Conservation (phyloP, 2,797 vertebrate genomes). For the Rousettus madagascariensis region DNA sequence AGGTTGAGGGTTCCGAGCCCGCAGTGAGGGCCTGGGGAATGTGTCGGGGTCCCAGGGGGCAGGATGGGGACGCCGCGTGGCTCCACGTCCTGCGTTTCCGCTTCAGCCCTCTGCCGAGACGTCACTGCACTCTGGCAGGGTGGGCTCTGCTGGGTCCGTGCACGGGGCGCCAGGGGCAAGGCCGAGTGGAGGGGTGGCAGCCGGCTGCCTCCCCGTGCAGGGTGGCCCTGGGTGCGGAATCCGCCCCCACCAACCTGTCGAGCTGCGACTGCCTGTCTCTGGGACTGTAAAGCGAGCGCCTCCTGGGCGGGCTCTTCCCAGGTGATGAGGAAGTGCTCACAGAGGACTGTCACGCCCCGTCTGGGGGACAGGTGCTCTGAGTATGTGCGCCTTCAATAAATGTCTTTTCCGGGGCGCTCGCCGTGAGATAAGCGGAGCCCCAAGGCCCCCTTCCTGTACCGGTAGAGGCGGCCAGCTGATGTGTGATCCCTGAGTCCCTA, state of each 20-base stretch:
- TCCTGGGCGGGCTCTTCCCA: not conserved
- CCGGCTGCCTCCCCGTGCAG: rapidly evolving
- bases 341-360: not conserved
- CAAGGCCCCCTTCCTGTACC: not conserved
- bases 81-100: rapidly evolving
- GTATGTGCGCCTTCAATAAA: rapidly evolving
- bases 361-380: not conserved
- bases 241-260: not conserved
- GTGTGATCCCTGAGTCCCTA: not conserved
- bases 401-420: rapidly evolving
- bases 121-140: not conserved
- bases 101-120: not conserved
- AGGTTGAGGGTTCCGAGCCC: not conserved
- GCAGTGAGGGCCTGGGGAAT: too few relatives aligned
- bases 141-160: not conserved
- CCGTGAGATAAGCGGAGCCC: too few relatives aligned
- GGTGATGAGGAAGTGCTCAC: rapidly evolving
- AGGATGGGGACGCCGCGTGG: rapidly evolving
- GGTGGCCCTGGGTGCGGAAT: too few relatives aligned
- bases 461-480: too few relatives aligned
- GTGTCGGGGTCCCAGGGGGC: not conserved
- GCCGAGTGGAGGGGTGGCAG: not conserved
- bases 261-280: rapidly evolving
- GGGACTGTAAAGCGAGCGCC: not conserved
- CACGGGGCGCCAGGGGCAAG: rapidly evolving